Evolutionary conservation across 2,888 invertebrate genomes (phyloP), one percentile per base, ranked within the genome.

Genomic region (Myathropa florea): DNA sequence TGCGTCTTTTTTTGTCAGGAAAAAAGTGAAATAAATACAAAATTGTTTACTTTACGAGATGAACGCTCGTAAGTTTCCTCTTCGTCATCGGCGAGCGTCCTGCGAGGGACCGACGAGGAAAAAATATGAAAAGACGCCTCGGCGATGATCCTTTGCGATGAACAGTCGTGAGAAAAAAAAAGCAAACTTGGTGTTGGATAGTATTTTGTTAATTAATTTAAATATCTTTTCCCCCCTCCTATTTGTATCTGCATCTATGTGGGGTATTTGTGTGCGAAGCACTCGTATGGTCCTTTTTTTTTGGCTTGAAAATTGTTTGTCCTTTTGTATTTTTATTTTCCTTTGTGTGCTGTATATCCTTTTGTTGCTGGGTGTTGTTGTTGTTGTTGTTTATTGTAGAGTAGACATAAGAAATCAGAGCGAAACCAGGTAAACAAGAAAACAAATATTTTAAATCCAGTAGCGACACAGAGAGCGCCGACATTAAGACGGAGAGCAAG

Each of bases 401-500:
- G 60, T 67, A 80, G 70, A 59, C 53, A 28, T 83, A 67, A 80
- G 53, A 26, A 68, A 76, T 65, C 24, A 80, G 24, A 70, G 18
- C 60, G 4, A 63, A 72, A 30, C 4, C 81, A 88, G 82, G 83
- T 87, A 72, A 82, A 76, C 80, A 80, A 84, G 77, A 85, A 86
- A 88, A 72, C 39, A 71, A 89, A 84, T 88, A 88, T 89, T 89
- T 88, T 86, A 83, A 88, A 91, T 92, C 90, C 91, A 95, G 95
- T 91, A 95, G 95, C 91, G 95, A 95, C 92, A 95, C 95, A 55
- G 95, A 95, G 91, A 95, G 95, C 90, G 94, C 95, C 73, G 95
- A 94, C 88, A 93, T 93, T 84, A 91, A 91, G 88, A 91, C 92
- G 86, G 91, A 91, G 88, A 90, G 91, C 77, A 92, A 12, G 91